Percentiles rank a stretch among this genome's conserved stretches.
Evolutionary conservation across 2,888 invertebrate species (phyloP).

Genomic region (Drosophila robusta): DNA sequence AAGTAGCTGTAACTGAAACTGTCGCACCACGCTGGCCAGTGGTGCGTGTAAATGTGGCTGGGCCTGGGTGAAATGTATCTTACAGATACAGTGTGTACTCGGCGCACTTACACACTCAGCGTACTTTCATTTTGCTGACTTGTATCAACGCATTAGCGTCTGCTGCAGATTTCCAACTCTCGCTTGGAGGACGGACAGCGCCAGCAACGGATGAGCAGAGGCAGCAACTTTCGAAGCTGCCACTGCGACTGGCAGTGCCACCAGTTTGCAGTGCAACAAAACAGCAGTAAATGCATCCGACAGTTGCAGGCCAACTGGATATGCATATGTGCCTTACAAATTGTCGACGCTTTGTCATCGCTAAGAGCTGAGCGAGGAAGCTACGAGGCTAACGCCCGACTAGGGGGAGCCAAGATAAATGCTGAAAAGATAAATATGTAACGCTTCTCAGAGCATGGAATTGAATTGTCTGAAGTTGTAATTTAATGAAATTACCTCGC

Average conservation of each 20-base stretch:
- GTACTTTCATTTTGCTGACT: slow-evolving; percentile 66
- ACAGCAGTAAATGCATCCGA: slow-evolving; percentile 30
- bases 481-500: slow-evolving; percentile 42
- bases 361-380: not conserved
- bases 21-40: slow-evolving; percentile 43
- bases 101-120: slow-evolving; percentile 26
- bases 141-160: slow-evolving; percentile 42
- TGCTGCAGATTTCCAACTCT: slow-evolving; percentile 57
- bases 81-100: slow-evolving; percentile 25
- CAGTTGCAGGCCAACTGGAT: slow-evolving; percentile 41
- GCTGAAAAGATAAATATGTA: slow-evolving; percentile 11
- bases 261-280: slow-evolving; percentile 26
- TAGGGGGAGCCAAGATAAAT: not conserved
- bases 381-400: too few species aligned
- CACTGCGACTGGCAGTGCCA: slow-evolving; percentile 8
- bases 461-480: slow-evolving; percentile 44
- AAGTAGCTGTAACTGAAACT: slow-evolving; percentile 36
- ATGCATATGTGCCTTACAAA: slow-evolving; percentile 25
- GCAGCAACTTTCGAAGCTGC: slow-evolving; percentile 54
- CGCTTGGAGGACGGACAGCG: slow-evolving; percentile 39
- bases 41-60: slow-evolving; percentile 62
- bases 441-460: slow-evolving; percentile 44
- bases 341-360: slow-evolving; percentile 11
- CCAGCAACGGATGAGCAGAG: slow-evolving; percentile 23
- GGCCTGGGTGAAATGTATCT: slow-evolving; percentile 62